Base-by-base conservation (phyloP, 2,888 invertebrate genomes). In the Galerucella pusilla region DNA sequence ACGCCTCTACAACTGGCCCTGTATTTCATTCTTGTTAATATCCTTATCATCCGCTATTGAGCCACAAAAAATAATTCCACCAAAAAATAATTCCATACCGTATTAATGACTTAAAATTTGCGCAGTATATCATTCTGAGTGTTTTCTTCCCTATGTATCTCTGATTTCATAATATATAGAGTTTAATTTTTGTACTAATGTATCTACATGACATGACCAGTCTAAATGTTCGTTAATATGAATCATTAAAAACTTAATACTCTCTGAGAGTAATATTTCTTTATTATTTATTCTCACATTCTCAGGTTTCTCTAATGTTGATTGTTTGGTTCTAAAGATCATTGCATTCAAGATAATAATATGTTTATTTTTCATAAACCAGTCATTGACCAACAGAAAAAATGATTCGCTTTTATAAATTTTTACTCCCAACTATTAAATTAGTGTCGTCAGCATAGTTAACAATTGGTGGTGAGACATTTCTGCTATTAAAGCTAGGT, bases 41-140 rank as follows among this genome's bases (percentile, higher is more conserved):
- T 35, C n/a, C 64, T 28, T 4, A 64, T 14, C 4, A 64, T 10
- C 12, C 64, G 42, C 28, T 64, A 6, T 64, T 64, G 64, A 10
- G 16, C 11, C 11, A 42, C 42, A n/a, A 64, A 64, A 0, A 28
- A 3, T 64, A 16, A 7, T 28, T 46, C 67, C 20, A 0, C 67
- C 67, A 67, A 20, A 67, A 67, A 46, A 67, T 52, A 12, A 67
- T 49, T 3, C 67, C 67, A 52, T 67, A 67, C 35, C 12, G 46
- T 28, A 67, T 2, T 20, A 52, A 10, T 16, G 14, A 67, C 14
- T 67, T 4, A 14, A 67, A 67, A 46, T 67, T 67, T 20, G 49
- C 67, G 49, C 10, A 52, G 49, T 67, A 67, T 12, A 67, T 0
- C 1, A 52, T 67, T 16, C 16, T 67, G 9, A 20, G 25, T 20